Conservation (phyloP, 2,888 invertebrate species). For the Polyommatus icarus region DNA sequence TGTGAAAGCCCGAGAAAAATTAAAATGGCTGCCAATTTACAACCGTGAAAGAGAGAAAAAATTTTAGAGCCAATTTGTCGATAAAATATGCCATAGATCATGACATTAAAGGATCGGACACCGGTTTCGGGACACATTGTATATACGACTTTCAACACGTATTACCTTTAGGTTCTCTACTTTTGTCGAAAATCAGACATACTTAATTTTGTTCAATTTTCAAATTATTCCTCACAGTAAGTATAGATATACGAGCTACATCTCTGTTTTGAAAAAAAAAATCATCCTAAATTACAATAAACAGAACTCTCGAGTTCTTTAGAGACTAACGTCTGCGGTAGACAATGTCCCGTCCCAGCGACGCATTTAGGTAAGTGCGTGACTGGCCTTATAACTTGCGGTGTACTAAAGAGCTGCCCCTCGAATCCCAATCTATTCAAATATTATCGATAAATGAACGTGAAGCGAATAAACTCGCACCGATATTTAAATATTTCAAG, state of each 20-base stretch:
- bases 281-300: neutral
- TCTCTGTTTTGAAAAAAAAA: neutral
- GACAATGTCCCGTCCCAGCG: slow-evolving; percentile 54
- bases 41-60: no score
- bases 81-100: no score
- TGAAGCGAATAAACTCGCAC: slow-evolving; percentile 7
- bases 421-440: slow-evolving; percentile 32
- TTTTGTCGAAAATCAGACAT: neutral
- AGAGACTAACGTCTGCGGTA: slow-evolving; percentile 36
- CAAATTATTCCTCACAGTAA: neutral
- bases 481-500: slow-evolving; percentile 30
- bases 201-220: no score
- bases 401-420: slow-evolving; percentile 38
- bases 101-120: no score
- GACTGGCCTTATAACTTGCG: slow-evolving; percentile 64
- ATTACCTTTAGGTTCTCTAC: neutral
- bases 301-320: slow-evolving; percentile 23
- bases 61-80: no score
- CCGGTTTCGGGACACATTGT: no score
- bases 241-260: no score
- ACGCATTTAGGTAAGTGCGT: slow-evolving; percentile 76
- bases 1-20: no score
- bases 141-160: no score
- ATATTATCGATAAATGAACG: slow-evolving; percentile 32
- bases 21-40: no score